These are phyloP conservation scores for Cromileptes altivelis DNA, from an alignment of 2,113 vertebrate genomes.

Conservation along the genomic window DNA sequence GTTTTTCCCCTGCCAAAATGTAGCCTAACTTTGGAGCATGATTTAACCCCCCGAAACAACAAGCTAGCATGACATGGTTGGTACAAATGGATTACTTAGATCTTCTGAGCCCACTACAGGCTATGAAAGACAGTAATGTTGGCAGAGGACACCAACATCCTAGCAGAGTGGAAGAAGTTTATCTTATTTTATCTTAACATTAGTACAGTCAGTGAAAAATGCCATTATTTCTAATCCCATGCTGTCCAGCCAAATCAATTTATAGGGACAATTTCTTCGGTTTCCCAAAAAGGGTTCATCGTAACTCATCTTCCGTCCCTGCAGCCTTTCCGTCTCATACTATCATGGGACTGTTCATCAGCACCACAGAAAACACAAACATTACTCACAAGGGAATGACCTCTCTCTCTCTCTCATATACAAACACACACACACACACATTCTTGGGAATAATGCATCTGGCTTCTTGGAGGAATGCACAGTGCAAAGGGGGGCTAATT, in stretches of 20 bases:
- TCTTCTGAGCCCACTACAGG: no score
- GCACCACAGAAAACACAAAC: constrained; percentile 24
- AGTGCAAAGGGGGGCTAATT: constrained; percentile 7
- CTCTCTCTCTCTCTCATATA: neutral
- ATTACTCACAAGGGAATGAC: neutral
- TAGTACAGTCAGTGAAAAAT: neutral
- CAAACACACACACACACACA: neutral
- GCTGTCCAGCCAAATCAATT: neutral
- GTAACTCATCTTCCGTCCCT: neutral
- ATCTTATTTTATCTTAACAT: no score
- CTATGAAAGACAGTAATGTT: no score
- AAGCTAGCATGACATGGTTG: no score
- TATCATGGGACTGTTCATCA: constrained; percentile 33
- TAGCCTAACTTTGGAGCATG: no score
- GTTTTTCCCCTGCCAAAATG: no score
- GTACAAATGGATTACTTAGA: no score
- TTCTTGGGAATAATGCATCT: neutral
- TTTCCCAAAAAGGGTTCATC: constrained; percentile 5
- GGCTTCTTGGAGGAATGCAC: constrained; percentile 2
- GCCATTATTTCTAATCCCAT: neutral
- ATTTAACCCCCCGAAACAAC: no score
- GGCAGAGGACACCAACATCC: no score
- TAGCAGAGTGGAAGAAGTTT: no score
- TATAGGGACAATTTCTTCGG: neutral
- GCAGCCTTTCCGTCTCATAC: neutral